These are phyloP conservation scores for Cantharis lateralis DNA, from an alignment of 2,888 invertebrate species.

Conservation along the genomic window DNA sequence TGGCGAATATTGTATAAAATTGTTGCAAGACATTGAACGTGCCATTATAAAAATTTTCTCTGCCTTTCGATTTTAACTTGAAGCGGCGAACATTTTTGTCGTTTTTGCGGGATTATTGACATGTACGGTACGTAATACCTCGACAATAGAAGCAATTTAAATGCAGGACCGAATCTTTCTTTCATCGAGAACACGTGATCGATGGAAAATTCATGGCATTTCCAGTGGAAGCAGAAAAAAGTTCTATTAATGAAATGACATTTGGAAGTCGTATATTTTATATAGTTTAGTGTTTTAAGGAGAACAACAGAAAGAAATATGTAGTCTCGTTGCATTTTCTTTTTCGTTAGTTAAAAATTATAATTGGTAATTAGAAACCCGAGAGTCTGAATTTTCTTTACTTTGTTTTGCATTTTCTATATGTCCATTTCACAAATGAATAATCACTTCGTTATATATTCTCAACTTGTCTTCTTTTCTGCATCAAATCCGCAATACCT, in stretches of 20 bases:
- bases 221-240: constrained; percentile 9
- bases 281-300: not conserved
- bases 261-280: constrained; percentile 15
- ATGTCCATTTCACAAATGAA: not conserved
- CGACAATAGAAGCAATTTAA: constrained; percentile 32
- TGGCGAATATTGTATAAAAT: not conserved
- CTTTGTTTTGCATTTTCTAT: not conserved
- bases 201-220: constrained; percentile 31
- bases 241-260: constrained; percentile 32
- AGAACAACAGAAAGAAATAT: not conserved
- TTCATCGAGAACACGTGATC: constrained; percentile 31
- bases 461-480: constrained; percentile 25
- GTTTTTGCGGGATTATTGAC: constrained; percentile 26
- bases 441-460: constrained; percentile 26
- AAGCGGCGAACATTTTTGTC: constrained; percentile 20
- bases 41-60: constrained; percentile 19
- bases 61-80: constrained; percentile 20
- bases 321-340: not conserved
- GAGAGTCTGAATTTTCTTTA: not conserved
- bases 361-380: not conserved
- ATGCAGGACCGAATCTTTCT: constrained; percentile 32
- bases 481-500: constrained; percentile 30
- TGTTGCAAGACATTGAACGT: constrained; percentile 8
- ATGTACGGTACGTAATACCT: constrained; percentile 28
- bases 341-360: not conserved